Base-by-base conservation (phyloP, 2,888 invertebrate genomes). In the Leucophora obtusa region DNA sequence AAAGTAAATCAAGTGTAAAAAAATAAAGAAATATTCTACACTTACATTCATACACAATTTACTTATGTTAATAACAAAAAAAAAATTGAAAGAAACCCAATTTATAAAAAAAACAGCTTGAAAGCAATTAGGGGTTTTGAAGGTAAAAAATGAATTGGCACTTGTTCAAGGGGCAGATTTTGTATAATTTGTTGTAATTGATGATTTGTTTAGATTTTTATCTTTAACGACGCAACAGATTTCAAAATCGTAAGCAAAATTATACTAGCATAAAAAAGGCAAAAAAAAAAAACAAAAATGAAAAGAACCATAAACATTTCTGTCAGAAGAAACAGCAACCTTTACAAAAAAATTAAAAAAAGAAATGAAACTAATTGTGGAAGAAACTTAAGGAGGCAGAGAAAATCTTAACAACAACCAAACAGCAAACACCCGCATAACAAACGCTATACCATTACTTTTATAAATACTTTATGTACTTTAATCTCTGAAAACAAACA, bases 151-250 rank as follows among this genome's bases (percentile, higher is more conserved):
- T 69, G 62, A 66, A 66, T 71, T 77, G 77, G 77, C 71, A 71
- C 62, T 75, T 75, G 69, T 50, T 50, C 35, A 33, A 14, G 17
- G 62, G 50, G 15, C 71, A 18, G 33, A 33, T 70, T 71, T 73
- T 53, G 74, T 74, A 21, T 69, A 78, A 79, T 82, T 82, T 78
- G 53, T 60, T 75, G 71, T 81, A 82, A 83, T 83, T 83, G 69
- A 82, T 83, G 83, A 82, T 76, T 79, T 75, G 81, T 72, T 79
- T 74, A 51, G 79, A 71, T 73, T 77, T 80, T 71, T 59, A 71
- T 71, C 74, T 77, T 51, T 21, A 77, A 77, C 69, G 69, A 65
- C 68, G 71, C 80, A 80, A 80, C 76, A 80, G 79, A 80, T 80
- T 62, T 21, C 28, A 28, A 15, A n/a, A 56, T 24, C 24, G n/a